Base-by-base conservation (phyloP, 2,797 vertebrate species). In the Pipistrellus pipistrellus region DNA sequence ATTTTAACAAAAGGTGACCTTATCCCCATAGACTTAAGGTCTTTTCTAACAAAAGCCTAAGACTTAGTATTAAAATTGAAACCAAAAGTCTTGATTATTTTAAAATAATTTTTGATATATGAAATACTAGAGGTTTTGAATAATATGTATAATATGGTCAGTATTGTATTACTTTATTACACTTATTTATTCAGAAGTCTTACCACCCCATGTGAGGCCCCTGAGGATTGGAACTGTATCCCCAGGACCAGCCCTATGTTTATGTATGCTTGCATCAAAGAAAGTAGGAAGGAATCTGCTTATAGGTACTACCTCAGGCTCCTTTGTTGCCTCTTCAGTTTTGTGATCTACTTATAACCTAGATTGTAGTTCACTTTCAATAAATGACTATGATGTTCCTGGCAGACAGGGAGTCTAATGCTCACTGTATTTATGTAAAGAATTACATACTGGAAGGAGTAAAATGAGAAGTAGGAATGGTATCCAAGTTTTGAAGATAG, bases 21-120 rank as follows among this genome's bases (percentile, higher is more conserved):
- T 69, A 88, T 75, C 72, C 62, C 94, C 32, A 80, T 41, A 92
- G 38, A 78, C n/a, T 41, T 69, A 73, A 91, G 17, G 8, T 53
- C 41, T 84, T 95, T 85, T 91, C 21, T 72, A 90, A 90, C 68
- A 84, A 89, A 91, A 96, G 21, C 20, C 62, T 85, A 83, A 95
- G 21, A 35, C 15, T 83, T 75, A 64, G 13, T 87, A 64, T 89
- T 93, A 91, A 77, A 72, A 83, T 81, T 80, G n/a, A 90, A 88
- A 69, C 44, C 46, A 71, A 72, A 91, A 85, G 38, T 76, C 8
- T 78, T 80, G 27, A 75, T 92, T 88, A 72, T 84, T 81, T 85
- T 69, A n/a, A 25, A 51, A 64, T 23, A 92, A 66, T 72, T 94
- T 92, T 91, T 23, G 3, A 66, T 72, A 84, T 27, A 57, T 82